These are phyloP conservation scores for Listronotus oregonensis DNA, from an alignment of 1,140 invertebrate genomes.

Conservation along the genomic window DNA sequence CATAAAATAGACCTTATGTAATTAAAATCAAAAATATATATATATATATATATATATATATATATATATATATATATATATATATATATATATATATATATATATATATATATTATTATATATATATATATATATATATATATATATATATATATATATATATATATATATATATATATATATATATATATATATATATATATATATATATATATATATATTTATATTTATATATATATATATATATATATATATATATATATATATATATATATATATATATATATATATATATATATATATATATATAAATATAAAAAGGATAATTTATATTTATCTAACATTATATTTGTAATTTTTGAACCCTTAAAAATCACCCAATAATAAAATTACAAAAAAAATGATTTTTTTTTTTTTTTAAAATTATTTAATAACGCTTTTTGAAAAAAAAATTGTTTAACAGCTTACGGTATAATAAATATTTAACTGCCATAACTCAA, in stretches of 20 bases:
- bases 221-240: slow-evolving; percentile 10
- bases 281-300: slow-evolving; percentile 14
- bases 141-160: slow-evolving; percentile 14
- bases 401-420: no score
- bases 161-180: slow-evolving; percentile 11
- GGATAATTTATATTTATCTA: no score
- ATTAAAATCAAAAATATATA: neutral
- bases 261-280: slow-evolving; percentile 13
- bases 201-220: slow-evolving; percentile 14
- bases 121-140: slow-evolving; percentile 13
- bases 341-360: no score
- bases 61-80: slow-evolving; percentile 13
- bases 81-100: slow-evolving; percentile 14
- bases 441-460: no score
- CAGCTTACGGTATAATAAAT: no score
- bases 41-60: slow-evolving; percentile 13
- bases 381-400: no score
- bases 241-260: slow-evolving; percentile 14
- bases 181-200: slow-evolving; percentile 14
- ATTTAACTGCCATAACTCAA: no score
- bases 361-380: no score
- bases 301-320: slow-evolving; percentile 8
- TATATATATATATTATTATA: slow-evolving; percentile 8
- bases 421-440: no score
- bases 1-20: no score